Conservation (phyloP, 2,888 invertebrate genomes). For the Malthinus flaveolus region DNA sequence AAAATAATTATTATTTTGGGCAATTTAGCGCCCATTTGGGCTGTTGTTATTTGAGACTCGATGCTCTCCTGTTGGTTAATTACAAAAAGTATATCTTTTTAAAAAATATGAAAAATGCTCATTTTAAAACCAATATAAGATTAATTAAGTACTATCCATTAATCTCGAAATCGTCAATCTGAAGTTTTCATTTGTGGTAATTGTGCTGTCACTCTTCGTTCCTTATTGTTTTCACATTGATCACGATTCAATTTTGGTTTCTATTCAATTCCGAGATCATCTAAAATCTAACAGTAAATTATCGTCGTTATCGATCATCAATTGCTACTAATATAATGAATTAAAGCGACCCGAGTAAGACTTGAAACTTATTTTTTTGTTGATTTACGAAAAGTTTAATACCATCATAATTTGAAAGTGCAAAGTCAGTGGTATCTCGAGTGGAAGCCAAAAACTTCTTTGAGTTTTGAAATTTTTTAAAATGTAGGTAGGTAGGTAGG, state of each 20-base stretch:
- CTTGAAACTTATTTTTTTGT: neutral
- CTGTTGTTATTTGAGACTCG: no score
- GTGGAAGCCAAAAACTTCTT: no score
- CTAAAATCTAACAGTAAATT: slow-evolving; percentile 16
- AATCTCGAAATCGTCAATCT: slow-evolving; percentile 7
- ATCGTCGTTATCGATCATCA: slow-evolving; percentile 11
- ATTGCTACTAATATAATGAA: slow-evolving; percentile 6
- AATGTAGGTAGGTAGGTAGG: no score
- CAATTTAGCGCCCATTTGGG: no score
- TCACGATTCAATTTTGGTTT: slow-evolving; percentile 21
- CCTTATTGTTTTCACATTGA: slow-evolving; percentile 13
- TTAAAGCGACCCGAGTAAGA: neutral
- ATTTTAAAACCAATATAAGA: slow-evolving; percentile 5
- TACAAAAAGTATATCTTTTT: no score
- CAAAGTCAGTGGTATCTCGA: no score
- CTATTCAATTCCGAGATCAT: slow-evolving; percentile 13
- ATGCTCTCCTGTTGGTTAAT: no score
- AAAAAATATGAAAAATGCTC: neutral
- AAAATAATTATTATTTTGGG: no score
- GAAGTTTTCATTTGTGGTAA: slow-evolving; percentile 12
- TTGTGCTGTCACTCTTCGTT: slow-evolving; percentile 17
- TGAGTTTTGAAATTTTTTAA: no score
- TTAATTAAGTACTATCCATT: slow-evolving; percentile 4
- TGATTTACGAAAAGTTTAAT: no score
- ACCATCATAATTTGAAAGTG: no score